These are phyloP conservation scores for cattle (Bos taurus) DNA, from an alignment of 2,113 vertebrate genomes.

Conservation along the genomic window DNA sequence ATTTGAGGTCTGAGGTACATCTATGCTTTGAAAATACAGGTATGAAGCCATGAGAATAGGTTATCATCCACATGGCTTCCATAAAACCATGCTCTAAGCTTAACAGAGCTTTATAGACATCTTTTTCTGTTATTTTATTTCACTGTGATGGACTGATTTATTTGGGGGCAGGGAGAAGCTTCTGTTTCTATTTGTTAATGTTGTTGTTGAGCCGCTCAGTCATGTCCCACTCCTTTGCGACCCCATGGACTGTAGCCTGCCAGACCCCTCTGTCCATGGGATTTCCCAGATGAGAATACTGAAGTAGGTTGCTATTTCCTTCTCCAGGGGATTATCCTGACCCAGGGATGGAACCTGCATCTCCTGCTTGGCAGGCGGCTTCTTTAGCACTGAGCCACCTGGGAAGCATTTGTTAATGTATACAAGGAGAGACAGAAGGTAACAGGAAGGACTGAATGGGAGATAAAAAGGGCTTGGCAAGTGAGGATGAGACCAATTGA, in stretches of 20 bases:
- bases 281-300: neutral
- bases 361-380: neutral
- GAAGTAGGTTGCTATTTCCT: neutral
- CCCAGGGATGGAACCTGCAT: neutral
- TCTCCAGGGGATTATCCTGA: neutral
- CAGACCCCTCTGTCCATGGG: neutral
- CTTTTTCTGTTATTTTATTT: neutral
- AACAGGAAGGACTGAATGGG: neutral
- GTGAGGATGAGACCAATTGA: neutral
- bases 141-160: neutral
- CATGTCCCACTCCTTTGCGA: neutral
- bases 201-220: neutral
- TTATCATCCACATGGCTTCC: neutral
- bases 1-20: neutral
- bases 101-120: neutral
- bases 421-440: neutral
- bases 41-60: neutral
- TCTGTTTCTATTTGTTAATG: neutral
- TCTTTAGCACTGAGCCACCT: neutral
- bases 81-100: neutral
- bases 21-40: neutral
- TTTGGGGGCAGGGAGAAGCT: neutral
- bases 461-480: neutral
- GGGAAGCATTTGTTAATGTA: neutral
- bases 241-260: neutral